Conservation (phyloP, 2,888 invertebrate genomes). For the Alcis repandata region DNA sequence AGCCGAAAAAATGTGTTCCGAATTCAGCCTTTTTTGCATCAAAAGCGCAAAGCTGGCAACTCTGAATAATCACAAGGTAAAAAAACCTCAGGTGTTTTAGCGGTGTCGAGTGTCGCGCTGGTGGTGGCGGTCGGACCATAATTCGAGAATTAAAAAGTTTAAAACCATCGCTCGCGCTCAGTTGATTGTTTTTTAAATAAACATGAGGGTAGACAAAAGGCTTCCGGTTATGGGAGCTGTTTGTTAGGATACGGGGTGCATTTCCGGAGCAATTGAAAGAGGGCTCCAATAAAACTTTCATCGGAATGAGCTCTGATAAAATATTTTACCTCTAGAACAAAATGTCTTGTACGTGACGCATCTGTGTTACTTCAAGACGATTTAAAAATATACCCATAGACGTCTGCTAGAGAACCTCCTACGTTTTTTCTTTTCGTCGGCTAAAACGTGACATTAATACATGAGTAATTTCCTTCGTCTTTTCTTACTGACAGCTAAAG, state of each 20-base stretch:
- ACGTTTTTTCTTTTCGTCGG: too few species aligned
- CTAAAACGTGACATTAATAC: too few species aligned
- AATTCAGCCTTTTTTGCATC: background rate
- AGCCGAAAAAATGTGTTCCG: background rate
- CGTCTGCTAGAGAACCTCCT: too few species aligned
- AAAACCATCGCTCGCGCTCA: slow-evolving; percentile 44
- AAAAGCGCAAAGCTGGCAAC: background rate
- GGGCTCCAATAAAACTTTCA: slow-evolving; percentile 9
- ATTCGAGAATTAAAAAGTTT: slow-evolving; percentile 55
- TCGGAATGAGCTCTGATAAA: background rate
- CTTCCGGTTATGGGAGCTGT: slow-evolving; percentile 32
- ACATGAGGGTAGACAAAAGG: slow-evolving; percentile 39
- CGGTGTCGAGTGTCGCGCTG: slow-evolving; percentile 31
- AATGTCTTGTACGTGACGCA: too few species aligned
- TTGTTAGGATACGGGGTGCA: slow-evolving; percentile 9
- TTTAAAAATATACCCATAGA: too few species aligned
- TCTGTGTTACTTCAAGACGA: too few species aligned
- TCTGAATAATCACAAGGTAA: background rate
- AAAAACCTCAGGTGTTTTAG: slow-evolving; percentile 37
- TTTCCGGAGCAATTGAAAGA: background rate
- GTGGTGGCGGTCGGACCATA: slow-evolving; percentile 39
- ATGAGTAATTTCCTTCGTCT: too few species aligned
- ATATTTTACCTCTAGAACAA: too few species aligned
- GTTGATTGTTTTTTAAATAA: slow-evolving; percentile 46
- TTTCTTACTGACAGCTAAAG: too few species aligned